A percentile compares a stretch with the other conserved stretches of the same genome.
Evolutionary conservation across 2,888 invertebrate species (phyloP).

Genomic region (Diploptera punctata): DNA sequence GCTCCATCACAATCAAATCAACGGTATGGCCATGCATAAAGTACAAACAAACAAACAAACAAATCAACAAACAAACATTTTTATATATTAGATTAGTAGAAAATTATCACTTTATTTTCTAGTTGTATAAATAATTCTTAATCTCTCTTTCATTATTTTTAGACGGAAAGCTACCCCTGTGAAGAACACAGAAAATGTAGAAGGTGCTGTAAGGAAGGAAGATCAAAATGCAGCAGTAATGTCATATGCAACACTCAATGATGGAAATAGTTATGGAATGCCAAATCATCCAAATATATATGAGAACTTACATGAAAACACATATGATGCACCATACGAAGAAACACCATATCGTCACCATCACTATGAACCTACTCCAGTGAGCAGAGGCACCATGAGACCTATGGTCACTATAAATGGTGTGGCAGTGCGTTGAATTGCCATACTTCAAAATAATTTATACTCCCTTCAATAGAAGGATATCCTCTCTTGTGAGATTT

Average conservation of each 20-base stretch:
- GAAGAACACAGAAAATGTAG: slow-evolving; percentile 87
- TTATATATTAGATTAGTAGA: no score
- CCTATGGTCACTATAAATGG: slow-evolving; percentile 82
- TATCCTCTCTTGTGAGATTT: background rate
- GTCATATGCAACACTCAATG: slow-evolving; percentile 86
- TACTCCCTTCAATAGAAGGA: background rate
- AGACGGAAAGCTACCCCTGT: slow-evolving; percentile 85
- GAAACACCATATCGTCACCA: slow-evolving; percentile 60
- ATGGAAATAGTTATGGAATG: slow-evolving; percentile 61
- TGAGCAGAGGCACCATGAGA: slow-evolving; percentile 60
- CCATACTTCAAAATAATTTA: background rate
- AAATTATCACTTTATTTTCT: no score
- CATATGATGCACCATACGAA: slow-evolving; percentile 79
- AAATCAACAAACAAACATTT: no score
- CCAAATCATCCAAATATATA: slow-evolving; percentile 60
- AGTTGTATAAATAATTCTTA: no score
- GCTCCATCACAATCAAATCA: no score
- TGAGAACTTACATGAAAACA: slow-evolving; percentile 69
- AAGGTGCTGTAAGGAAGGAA: slow-evolving; percentile 85
- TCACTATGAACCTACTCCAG: slow-evolving; percentile 74
- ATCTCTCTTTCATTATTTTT: slow-evolving; percentile 47
- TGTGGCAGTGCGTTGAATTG: slow-evolving; percentile 78
- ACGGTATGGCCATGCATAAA: no score
- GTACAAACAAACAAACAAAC: no score
- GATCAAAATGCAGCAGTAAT: slow-evolving; percentile 87